These are phyloP conservation scores for Autographa gamma DNA, from an alignment of 2,888 invertebrate species.

Conservation along the genomic window DNA sequence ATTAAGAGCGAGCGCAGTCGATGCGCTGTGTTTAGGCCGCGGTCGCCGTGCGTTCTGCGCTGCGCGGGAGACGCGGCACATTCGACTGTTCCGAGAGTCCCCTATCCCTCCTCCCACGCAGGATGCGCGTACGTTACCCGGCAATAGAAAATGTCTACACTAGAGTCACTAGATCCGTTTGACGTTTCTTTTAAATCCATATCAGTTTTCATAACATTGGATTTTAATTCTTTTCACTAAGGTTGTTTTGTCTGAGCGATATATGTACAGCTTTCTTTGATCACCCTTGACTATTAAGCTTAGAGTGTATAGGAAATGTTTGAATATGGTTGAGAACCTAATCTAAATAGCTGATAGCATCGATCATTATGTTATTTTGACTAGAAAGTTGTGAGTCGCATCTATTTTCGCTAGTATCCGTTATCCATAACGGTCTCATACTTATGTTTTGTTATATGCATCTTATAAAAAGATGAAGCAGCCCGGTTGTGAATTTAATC, in stretches of 20 bases:
- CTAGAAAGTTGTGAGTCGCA: neutral
- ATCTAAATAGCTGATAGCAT: neutral
- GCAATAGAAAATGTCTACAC: slow-evolving; percentile 40
- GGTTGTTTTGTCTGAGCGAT: neutral
- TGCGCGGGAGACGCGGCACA: slow-evolving; percentile 64
- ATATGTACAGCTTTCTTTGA: too few species aligned
- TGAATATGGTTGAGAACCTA: neutral
- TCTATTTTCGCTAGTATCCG: neutral
- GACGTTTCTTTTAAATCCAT: slow-evolving; percentile 19
- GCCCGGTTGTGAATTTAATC: too few species aligned
- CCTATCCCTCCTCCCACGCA: slow-evolving; percentile 68
- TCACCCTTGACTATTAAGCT: neutral
- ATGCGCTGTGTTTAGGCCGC: slow-evolving; percentile 46
- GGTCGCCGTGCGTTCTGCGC: slow-evolving; percentile 51
- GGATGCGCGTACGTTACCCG: slow-evolving; percentile 61
- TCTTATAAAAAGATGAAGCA: too few species aligned
- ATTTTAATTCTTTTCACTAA: neutral
- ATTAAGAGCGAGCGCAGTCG: slow-evolving; percentile 29
- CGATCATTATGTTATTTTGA: neutral
- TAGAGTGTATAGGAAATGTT: too few species aligned
- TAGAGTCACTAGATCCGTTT: slow-evolving; percentile 25
- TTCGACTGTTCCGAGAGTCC: slow-evolving; percentile 63
- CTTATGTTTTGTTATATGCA: neutral
- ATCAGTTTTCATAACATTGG: neutral
- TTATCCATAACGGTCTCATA: neutral